A percentile compares a stretch with the other conserved stretches of the same genome.
Conservation (phyloP, 2,113 vertebrate genomes). For the Vicugna pacos region DNA sequence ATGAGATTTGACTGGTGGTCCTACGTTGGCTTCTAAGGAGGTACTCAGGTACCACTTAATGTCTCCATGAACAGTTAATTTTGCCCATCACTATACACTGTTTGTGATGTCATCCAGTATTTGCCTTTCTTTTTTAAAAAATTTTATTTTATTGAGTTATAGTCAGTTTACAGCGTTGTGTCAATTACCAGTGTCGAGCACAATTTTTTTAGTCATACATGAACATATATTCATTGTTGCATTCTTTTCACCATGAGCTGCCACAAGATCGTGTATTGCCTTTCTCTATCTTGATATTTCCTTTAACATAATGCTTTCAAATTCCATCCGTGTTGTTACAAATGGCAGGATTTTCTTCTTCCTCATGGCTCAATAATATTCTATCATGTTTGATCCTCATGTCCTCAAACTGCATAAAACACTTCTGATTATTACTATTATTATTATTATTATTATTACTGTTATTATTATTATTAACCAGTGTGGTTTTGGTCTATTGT, state of each 20-base stretch:
- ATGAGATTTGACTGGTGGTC: too few relatives aligned
- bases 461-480: not conserved
- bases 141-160: too few relatives aligned
- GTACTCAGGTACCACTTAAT: not conserved
- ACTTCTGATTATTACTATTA: not conserved
- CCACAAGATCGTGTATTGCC: too few relatives aligned
- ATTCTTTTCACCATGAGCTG: too few relatives aligned
- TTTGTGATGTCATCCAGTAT: not conserved
- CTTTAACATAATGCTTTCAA: not conserved
- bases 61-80: not conserved
- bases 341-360: not conserved
- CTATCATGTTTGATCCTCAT: not conserved
- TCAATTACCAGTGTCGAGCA: too few relatives aligned
- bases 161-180: too few relatives aligned
- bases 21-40: not conserved
- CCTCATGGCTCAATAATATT: not conserved
- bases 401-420: not conserved
- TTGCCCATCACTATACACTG: too few relatives aligned
- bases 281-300: not conserved
- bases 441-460: not conserved
- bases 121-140: not conserved
- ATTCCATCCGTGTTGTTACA: not conserved
- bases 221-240: too few relatives aligned
- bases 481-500: not conserved
- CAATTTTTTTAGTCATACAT: too few relatives aligned